Base-by-base conservation (phyloP, 2,888 invertebrate genomes). In the Azorinus chamasolen region DNA sequence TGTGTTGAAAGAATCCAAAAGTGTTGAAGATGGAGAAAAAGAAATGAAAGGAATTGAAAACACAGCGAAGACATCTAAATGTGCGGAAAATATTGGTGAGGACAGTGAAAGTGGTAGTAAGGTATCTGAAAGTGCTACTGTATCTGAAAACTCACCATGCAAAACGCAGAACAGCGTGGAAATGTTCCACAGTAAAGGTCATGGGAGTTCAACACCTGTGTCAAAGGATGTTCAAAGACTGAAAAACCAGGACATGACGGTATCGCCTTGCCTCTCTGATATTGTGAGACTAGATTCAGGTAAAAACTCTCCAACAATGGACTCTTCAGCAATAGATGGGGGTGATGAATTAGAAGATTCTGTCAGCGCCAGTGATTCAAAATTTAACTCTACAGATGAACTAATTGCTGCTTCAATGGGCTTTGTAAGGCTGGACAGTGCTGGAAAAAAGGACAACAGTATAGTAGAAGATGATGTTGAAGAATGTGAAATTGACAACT, bases 351-450 rank as follows among this genome's bases (percentile, higher is more conserved):
- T 65, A n/a, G 75, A 75, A 37, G 51, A 64, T 55, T 63, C 70
- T 5, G 39, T 41, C 18, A 54, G 55, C 0, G 57, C n/a, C n/a
- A 59, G 54, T 22, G 61, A 70, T 8, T 53, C 68, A 2, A 61
- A 55, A n/a, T 50, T 78, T 3, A 74, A 84, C 32, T 71, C 80
- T 0, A 82, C 84, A 24, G 84, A 82, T 57, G 79, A 83, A 22
- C 48, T 81, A 16, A 62, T 81, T 20, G 64, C 61, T 16, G 81
- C 77, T 3, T 63, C 74, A 27, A 53, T 68, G 16, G 77, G 72
- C 2, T 24, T 74, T 16, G 41, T 65, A 20, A 62, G 46, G n/a
- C 48, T 69, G 46, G 48, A 54, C 10, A 20, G 20, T 12, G 6
- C 43, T 20, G n/a, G 37, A n/a, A 46, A 22, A 20, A 45, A 45